Base-by-base conservation (phyloP, 2,797 vertebrate species). In the Acanthornis magna region DNA sequence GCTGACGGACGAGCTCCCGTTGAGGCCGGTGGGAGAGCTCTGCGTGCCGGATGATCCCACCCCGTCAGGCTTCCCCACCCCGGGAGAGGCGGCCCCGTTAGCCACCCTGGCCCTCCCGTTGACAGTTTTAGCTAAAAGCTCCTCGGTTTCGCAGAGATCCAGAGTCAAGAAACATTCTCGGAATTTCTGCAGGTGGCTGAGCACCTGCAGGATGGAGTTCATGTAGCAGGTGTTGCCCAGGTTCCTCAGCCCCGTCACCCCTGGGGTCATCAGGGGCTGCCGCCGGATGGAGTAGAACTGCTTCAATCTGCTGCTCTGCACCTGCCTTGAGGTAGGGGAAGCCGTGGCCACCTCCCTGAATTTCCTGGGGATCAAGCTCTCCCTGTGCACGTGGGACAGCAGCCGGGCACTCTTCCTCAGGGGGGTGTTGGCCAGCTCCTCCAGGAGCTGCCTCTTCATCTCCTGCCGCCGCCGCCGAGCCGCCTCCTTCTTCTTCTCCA, bases 131-230 rank as follows among this genome's bases (percentile, higher is more conserved):
- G 98, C 98, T 95, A 99, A 98, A 89, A 99, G 98, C 97, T 99
- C 99, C 96, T 99, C 99, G 0, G 99, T 99, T 98, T 99, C 98
- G 93, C 98, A 99, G 78, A 99, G 98, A 97, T 99, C 99, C 93
- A 99, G 98, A 36, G 99, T 99, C 97, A 99, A 98, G 97, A 99
- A 99, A 98, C 99, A 99, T 97, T 99, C 99, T 92, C 99, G 98
- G 98, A 99, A 99, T 98, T 99, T 99, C 97, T 99, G 99, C 97
- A 99, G 98, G 98, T 99, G 99, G 95, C 99, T 99, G 54, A 99
- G 98, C 98, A 99, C 99, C 97, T 99, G 99, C 94, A 99, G 98
- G 97, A 99, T 99, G 73, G 99, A 99, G 98, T 99, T 99, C 99
- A 99, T 99, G 91, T 99, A 99, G 94, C 99, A 99, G 1, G 99